Conservation (phyloP, 2,113 vertebrate species). For the Pampusana beccarii region DNA sequence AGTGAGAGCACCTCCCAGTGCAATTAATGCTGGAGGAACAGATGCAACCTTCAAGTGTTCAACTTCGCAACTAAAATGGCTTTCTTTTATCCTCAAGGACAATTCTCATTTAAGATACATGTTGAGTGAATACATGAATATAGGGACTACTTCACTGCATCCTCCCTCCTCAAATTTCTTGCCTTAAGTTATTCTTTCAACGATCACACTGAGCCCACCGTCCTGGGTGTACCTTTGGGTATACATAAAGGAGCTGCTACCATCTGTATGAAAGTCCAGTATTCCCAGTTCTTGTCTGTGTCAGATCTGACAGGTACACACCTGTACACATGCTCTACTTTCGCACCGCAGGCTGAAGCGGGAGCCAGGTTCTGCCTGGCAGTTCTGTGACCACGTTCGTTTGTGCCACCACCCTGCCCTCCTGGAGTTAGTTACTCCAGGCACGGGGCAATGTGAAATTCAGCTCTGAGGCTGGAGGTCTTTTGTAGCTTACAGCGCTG, state of each 20-base stretch:
- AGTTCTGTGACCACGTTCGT: background rate
- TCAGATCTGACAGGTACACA: background rate
- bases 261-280: too few relatives aligned
- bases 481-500: background rate
- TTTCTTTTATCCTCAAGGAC: background rate
- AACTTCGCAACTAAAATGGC: background rate
- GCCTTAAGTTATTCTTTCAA: background rate
- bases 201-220: background rate
- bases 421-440: background rate
- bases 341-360: background rate
- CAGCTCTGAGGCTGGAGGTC: background rate
- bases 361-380: background rate
- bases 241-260: background rate
- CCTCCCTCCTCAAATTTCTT: background rate
- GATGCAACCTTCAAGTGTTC: background rate
- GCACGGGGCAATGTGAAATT: background rate
- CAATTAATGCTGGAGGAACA: background rate
- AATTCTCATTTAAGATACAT: background rate
- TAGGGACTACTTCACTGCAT: background rate
- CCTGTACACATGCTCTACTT: rapidly evolving
- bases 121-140: background rate
- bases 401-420: background rate
- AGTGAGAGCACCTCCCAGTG: background rate
- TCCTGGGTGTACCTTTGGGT: background rate
- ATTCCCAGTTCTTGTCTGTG: background rate